Percentiles rank a stretch among this genome's conserved stretches.
These are phyloP conservation scores for Agrotis exclamationis DNA, from an alignment of 2,888 invertebrate species.

Conservation along the genomic window DNA sequence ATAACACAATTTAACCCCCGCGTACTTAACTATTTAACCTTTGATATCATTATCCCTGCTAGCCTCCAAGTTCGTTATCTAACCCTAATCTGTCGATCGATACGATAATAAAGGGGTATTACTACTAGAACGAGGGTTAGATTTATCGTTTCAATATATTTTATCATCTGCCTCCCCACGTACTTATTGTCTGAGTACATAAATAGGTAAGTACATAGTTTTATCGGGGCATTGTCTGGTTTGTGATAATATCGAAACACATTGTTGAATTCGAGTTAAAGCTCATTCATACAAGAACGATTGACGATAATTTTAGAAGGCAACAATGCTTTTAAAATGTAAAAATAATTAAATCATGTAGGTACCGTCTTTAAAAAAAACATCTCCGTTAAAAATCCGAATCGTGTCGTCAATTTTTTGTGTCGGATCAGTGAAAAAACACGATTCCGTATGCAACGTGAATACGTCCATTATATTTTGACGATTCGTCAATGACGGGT, in stretches of 20 bases:
- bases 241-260: slow-evolving; percentile 2
- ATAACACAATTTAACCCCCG: slow-evolving; percentile 29
- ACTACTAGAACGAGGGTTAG: slow-evolving; percentile 62
- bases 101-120: slow-evolving; percentile 56
- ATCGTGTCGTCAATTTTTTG: too few species aligned
- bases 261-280: neutral
- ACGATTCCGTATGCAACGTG: too few species aligned
- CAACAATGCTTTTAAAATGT: too few species aligned
- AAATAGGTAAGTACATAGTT: slow-evolving; percentile 34
- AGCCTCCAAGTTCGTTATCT: slow-evolving; percentile 52
- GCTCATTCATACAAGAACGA: too few species aligned
- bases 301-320: too few species aligned
- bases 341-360: too few species aligned
- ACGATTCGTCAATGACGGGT: too few species aligned
- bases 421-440: too few species aligned
- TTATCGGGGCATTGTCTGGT: slow-evolving; percentile 27
- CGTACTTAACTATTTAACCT: slow-evolving; percentile 27
- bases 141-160: slow-evolving; percentile 66
- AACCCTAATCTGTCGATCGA: slow-evolving; percentile 66
- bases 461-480: too few species aligned
- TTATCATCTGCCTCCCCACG: slow-evolving; percentile 60
- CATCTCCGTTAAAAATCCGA: too few species aligned
- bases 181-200: slow-evolving; percentile 49
- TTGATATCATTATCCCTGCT: slow-evolving; percentile 46
- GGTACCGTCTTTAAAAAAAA: too few species aligned